phyloP scores from a whole-genome alignment of 2,888 invertebrate species.

The Thereva unica region DNA sequence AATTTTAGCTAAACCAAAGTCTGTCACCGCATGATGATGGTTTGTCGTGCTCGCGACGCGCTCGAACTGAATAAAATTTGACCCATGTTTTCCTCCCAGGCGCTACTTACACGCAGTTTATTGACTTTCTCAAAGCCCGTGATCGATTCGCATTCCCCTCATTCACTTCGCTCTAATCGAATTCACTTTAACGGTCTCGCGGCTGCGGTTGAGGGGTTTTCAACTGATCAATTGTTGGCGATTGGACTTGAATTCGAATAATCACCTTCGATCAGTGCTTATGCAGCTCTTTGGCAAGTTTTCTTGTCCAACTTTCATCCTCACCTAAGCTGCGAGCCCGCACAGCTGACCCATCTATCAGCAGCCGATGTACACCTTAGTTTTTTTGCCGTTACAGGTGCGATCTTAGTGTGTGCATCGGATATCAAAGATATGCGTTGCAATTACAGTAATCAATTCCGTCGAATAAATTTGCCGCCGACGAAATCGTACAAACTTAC shows the following conservation, averaged over 20 bases:
- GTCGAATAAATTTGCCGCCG: background rate
- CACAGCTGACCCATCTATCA: too few relatives aligned
- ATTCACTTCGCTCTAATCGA: slow-evolving; percentile 12
- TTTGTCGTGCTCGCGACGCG: too few relatives aligned
- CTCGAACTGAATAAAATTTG: too few relatives aligned
- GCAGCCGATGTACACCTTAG: slow-evolving; percentile 4
- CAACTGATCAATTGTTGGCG: slow-evolving; percentile 26
- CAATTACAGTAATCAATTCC: background rate
- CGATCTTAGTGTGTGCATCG: background rate
- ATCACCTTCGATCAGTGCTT: slow-evolving; percentile 11
- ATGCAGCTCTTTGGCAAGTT: background rate
- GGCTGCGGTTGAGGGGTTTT: slow-evolving; percentile 6
- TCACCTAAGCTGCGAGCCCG: too few relatives aligned
- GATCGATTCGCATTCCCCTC: slow-evolving; percentile 26
- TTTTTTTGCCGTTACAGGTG: background rate
- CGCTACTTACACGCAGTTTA: slow-evolving; percentile 2
- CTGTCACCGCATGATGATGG: too few relatives aligned
- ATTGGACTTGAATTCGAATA: slow-evolving; percentile 14
- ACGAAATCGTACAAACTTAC: background rate
- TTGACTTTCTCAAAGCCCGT: slow-evolving; percentile 19
- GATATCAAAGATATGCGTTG: background rate
- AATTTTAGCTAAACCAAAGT: too few relatives aligned
- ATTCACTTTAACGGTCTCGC: slow-evolving; percentile 20
- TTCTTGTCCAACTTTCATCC: slow-evolving; percentile 28
- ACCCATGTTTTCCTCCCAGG: background rate